A percentile compares a stretch with the other conserved stretches of the same genome.
Evolutionary conservation across 2,888 invertebrate genomes (phyloP).

Genomic region (Rhyacophila evoluta): DNA sequence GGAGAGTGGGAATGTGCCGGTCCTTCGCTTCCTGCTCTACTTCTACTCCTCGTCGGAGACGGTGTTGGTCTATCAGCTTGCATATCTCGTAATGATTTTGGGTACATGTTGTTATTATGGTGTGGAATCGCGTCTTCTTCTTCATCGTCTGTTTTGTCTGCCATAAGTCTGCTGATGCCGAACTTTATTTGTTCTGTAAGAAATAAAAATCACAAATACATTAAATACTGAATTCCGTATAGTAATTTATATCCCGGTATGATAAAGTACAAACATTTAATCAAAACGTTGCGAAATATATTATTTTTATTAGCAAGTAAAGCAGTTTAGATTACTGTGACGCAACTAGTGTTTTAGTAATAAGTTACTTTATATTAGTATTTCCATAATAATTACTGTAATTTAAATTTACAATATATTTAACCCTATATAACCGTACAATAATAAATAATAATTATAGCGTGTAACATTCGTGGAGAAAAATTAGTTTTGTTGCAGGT

Average conservation of each 20-base stretch:
- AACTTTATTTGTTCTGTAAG: slow-evolving; percentile 86
- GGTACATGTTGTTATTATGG: slow-evolving; percentile 60
- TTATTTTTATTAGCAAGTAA: too few species aligned
- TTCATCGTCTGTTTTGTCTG: slow-evolving; percentile 72
- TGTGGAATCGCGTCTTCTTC: slow-evolving; percentile 70
- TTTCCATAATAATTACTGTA: not conserved
- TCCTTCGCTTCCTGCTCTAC: slow-evolving; percentile 60
- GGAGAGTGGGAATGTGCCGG: slow-evolving; percentile 69
- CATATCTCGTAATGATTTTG: slow-evolving; percentile 57
- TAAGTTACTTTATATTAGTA: too few species aligned
- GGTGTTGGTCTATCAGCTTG: slow-evolving; percentile 57
- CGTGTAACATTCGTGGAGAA: not conserved
- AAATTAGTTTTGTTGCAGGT: slow-evolving; percentile 28
- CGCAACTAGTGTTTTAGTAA: too few species aligned
- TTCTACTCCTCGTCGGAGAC: slow-evolving; percentile 40
- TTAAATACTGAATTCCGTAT: too few species aligned
- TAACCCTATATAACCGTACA: not conserved
- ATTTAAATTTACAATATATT: not conserved
- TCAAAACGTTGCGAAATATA: too few species aligned
- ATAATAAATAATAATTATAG: not conserved
- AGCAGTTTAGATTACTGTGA: too few species aligned
- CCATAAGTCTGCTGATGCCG: slow-evolving; percentile 84
- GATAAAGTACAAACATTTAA: too few species aligned
- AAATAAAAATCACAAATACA: slow-evolving; percentile 56
- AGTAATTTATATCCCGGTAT: too few species aligned